Conservation (phyloP, 2,797 vertebrate species). For the Nyctalus aviator region DNA sequence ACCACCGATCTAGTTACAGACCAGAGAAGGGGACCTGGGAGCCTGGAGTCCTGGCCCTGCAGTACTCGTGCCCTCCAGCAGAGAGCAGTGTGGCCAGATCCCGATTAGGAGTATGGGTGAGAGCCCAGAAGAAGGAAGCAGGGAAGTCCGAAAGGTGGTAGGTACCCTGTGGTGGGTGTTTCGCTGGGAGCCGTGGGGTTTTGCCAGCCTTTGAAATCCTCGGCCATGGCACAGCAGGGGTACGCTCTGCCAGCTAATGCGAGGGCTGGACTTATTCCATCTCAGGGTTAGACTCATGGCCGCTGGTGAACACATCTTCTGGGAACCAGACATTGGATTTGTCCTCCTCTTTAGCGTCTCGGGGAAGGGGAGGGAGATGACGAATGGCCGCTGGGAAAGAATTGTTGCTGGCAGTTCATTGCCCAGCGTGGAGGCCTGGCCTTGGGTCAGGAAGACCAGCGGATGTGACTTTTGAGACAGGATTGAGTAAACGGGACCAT, state of each 20-base stretch:
- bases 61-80: not conserved
- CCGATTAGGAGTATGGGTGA: not conserved
- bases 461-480: slow-evolving; percentile 37
- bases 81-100: not conserved
- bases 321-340: slow-evolving; percentile 55
- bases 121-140: slow-evolving; percentile 24
- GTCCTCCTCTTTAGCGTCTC: slow-evolving; percentile 57
- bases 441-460: slow-evolving; percentile 6
- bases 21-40: not conserved
- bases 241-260: slow-evolving; percentile 54
- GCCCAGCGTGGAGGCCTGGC: not conserved
- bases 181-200: not conserved
- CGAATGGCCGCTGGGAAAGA: not conserved
- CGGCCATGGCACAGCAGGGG: not conserved
- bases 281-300: slow-evolving; percentile 42
- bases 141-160: not conserved
- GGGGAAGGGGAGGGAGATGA: not conserved
- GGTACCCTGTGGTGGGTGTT: slow-evolving; percentile 15
- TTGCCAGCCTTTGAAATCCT: slow-evolving; percentile 28
- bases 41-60: not conserved
- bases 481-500: slow-evolving; percentile 14
- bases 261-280: slow-evolving; percentile 58
- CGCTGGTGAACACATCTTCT: slow-evolving; percentile 42
- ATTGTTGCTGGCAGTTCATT: not conserved
- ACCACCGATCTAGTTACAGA: not conserved